Evolutionary conservation across 53 echinoderm and acorn worm species (phyloP), one percentile per base, ranked within the genome.

Genomic region (Holothuria leucospilota): DNA sequence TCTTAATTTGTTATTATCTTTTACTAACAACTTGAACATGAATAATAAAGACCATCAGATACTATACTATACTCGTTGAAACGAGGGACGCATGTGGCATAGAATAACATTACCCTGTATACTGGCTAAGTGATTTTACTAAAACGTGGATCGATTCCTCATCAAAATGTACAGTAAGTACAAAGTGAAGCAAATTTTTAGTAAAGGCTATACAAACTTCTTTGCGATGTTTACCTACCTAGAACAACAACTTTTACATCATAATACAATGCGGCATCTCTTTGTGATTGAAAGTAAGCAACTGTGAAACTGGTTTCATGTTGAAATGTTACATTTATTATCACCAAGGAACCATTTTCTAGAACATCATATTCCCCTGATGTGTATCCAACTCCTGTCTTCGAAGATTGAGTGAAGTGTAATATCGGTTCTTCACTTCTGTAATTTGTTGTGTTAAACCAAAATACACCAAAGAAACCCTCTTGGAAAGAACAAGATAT

Each of bases 291-390:
- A 39, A 69, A 69, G 27, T 14, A 26, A 14, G 39, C 1, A 7
- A 20, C 69, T 26, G 69, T 69, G 29, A 69, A 69, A 26, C 13
- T 25, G 29, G 6, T 16, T 69, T 69, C 69, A 20, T 69, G 69
- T 27, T 6, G 29, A 24, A 27, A 5, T 20, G 15, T 38, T 13
- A 69, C 69, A 34, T 0, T 8, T 25, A 34, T 69, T 14, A 69
- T 0, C 29, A 69, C 39, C 69, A 69, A 20, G 23, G 69, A 69
- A 69, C 69, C 69, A 27, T 69, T 27, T 13, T 18, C 14, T 20
- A 15, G 15, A 25, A 69, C 23, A 20, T 69, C 69, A 29, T 69
- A 69, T 69, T 69, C 69, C 14, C 69, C 69, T 69, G 29, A 69
- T 9, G 9, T 8, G 20, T 69, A 69, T 25, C 69, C 69, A 18